These are phyloP conservation scores for Oxycera nigricornis DNA, from an alignment of 2,888 invertebrate genomes.

Conservation along the genomic window DNA sequence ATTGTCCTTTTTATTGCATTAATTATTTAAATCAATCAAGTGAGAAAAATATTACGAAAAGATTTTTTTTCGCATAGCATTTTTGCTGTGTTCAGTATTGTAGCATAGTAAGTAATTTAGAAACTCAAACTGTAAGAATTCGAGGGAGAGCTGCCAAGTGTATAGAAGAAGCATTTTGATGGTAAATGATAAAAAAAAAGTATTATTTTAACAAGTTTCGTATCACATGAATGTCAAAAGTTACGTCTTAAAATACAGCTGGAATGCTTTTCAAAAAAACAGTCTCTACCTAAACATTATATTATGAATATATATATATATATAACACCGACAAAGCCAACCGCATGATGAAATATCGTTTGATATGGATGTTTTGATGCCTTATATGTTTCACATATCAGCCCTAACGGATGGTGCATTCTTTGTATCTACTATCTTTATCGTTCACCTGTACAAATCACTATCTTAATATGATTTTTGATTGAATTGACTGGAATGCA, in stretches of 20 bases:
- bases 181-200: background rate
- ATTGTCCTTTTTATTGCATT: too few species aligned
- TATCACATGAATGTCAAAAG: constrained; percentile 6
- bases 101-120: too few species aligned
- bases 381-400: background rate
- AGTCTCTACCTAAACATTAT: background rate
- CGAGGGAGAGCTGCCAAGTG: constrained; percentile 36
- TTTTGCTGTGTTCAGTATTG: too few species aligned
- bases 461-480: constrained; percentile 2
- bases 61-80: too few species aligned
- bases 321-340: background rate
- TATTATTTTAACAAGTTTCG: constrained; percentile 32
- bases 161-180: background rate
- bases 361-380: background rate
- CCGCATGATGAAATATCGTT: background rate
- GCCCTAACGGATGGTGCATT: background rate
- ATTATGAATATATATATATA: too few species aligned
- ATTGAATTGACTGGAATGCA: constrained; percentile 12
- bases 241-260: background rate
- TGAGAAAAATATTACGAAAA: too few species aligned
- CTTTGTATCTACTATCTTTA: background rate
- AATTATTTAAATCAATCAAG: too few species aligned
- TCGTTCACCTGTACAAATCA: background rate
- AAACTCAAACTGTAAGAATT: background rate
- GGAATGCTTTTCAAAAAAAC: background rate